Evolutionary conservation across 2,113 vertebrate species (phyloP).

Genomic region (Oryctolagus cuniculus): DNA sequence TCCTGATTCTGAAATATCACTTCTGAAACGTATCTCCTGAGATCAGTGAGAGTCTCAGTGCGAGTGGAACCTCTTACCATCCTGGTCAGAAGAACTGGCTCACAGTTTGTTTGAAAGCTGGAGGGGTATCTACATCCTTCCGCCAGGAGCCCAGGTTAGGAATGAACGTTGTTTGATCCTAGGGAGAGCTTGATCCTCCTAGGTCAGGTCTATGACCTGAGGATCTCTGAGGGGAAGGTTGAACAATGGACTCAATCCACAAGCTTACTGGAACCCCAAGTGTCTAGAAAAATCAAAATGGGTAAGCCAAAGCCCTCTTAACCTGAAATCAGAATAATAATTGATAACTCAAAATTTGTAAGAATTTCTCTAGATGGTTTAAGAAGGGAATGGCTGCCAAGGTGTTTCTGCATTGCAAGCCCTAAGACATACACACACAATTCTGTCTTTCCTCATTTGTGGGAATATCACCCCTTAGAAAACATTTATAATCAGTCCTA

Average conservation of each 20-base stretch:
- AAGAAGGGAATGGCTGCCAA: neutral
- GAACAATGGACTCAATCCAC: neutral
- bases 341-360: neutral
- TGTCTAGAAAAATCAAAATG: neutral
- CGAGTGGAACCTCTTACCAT: neutral
- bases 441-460: neutral
- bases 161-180: neutral
- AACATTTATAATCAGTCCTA: neutral
- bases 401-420: neutral
- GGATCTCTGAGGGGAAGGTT: neutral
- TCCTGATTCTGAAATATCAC: neutral
- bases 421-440: neutral
- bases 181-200: neutral
- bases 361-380: neutral
- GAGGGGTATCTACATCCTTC: neutral
- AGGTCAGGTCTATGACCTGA: neutral
- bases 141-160: neutral
- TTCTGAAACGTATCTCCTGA: neutral
- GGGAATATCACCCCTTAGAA: neutral
- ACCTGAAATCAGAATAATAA: neutral
- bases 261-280: neutral
- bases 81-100: neutral
- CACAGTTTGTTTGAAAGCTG: neutral
- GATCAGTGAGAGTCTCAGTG: neutral
- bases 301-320: neutral